phyloP scores from a whole-genome alignment of 2,888 invertebrate genomes.

The Drosophila emarginata region DNA sequence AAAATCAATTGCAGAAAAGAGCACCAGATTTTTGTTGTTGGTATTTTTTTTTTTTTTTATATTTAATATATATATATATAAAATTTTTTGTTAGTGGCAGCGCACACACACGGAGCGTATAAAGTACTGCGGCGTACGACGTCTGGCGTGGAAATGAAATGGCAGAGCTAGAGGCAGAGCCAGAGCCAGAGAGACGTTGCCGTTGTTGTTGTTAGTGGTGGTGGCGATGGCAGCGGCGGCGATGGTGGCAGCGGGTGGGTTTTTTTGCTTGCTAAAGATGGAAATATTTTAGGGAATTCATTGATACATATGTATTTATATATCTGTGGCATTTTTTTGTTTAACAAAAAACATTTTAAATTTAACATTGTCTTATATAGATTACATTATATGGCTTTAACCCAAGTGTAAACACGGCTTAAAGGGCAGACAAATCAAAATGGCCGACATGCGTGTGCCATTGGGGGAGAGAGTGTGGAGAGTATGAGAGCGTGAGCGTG shows the following conservation, averaged over 20 bases:
- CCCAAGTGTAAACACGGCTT: slow-evolving; percentile 10
- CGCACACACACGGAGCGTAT: slow-evolving; percentile 44
- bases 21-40: slow-evolving; percentile 40
- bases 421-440: slow-evolving; percentile 17
- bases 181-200: slow-evolving; percentile 16
- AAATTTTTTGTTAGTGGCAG: slow-evolving; percentile 34
- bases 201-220: slow-evolving; percentile 4
- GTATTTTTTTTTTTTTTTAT: slow-evolving; percentile 20
- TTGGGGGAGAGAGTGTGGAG: slow-evolving; percentile 1
- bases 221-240: neutral
- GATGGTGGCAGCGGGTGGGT: slow-evolving; percentile 11
- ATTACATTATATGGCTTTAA: slow-evolving; percentile 3
- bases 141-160: slow-evolving; percentile 66
- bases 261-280: neutral
- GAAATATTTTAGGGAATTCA: neutral
- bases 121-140: slow-evolving; percentile 61
- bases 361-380: neutral
- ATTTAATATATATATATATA: slow-evolving; percentile 6
- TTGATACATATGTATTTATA: neutral
- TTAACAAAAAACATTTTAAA: neutral
- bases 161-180: slow-evolving; percentile 23
- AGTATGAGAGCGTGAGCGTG: slow-evolving; percentile 4
- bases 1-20: slow-evolving; percentile 67
- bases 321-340: neutral
- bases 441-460: slow-evolving; percentile 4